Evolutionary conservation across 2,888 invertebrate species (phyloP).

Genomic region (Chrysolina americana): DNA sequence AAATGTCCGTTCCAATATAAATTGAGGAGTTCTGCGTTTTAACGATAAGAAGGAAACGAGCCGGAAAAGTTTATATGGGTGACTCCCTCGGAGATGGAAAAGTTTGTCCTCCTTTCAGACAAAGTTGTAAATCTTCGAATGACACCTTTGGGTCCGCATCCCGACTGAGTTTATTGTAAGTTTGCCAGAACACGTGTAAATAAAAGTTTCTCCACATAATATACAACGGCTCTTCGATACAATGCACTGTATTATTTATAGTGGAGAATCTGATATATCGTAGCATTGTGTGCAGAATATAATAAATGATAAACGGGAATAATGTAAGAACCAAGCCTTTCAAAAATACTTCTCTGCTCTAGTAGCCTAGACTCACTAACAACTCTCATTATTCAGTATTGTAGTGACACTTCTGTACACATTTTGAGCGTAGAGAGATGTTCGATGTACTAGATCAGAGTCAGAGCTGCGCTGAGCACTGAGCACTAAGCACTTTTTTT

Average conservation of each 20-base stretch:
- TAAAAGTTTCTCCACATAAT: constrained; percentile 16
- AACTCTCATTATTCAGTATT: no score
- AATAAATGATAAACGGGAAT: background rate
- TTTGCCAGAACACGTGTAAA: constrained; percentile 54
- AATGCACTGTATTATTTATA: constrained; percentile 24
- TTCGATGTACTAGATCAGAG: no score
- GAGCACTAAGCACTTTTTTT: no score
- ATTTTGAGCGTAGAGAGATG: no score
- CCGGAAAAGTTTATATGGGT: constrained; percentile 56
- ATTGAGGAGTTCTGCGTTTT: constrained; percentile 55
- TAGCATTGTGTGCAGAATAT: background rate
- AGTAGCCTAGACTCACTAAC: no score
- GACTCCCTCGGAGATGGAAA: constrained; percentile 56
- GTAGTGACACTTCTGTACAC: no score
- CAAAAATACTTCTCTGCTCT: no score
- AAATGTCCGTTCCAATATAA: constrained; percentile 55
- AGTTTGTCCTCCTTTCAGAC: constrained; percentile 56
- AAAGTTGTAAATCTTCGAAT: constrained; percentile 58
- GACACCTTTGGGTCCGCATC: constrained; percentile 54
- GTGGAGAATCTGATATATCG: constrained; percentile 14
- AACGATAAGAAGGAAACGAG: constrained; percentile 53
- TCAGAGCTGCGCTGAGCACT: no score
- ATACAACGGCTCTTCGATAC: constrained; percentile 1
- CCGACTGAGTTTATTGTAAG: constrained; percentile 51
- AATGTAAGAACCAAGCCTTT: background rate